These are phyloP conservation scores for Coecobrya sp. DNA, from an alignment of 2,888 invertebrate genomes.

Conservation along the genomic window DNA sequence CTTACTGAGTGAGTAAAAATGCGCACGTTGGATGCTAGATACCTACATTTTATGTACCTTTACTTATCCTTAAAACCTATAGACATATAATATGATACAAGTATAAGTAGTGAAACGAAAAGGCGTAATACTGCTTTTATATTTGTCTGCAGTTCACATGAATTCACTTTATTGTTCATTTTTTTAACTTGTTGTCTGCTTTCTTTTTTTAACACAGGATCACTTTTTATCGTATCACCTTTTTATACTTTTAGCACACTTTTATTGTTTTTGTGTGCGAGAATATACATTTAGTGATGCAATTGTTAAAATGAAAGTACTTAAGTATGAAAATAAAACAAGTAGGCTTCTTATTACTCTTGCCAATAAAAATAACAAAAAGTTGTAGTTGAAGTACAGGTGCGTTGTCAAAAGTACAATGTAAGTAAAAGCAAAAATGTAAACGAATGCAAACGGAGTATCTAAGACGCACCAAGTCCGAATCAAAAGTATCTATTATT, in stretches of 20 bases:
- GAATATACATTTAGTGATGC: not conserved
- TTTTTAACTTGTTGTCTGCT: slow-evolving; percentile 16
- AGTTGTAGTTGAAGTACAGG: not conserved
- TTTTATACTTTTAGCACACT: not conserved
- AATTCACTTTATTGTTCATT: slow-evolving; percentile 19
- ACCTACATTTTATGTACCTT: too few relatives aligned
- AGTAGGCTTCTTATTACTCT: not conserved
- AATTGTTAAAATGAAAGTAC: slow-evolving; percentile 32
- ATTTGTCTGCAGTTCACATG: not conserved
- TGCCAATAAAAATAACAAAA: slow-evolving; percentile 39
- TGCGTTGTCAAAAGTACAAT: slow-evolving; percentile 1
- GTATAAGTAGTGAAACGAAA: too few relatives aligned
- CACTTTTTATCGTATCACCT: not conserved
- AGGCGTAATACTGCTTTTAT: not conserved
- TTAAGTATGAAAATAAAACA: not conserved
- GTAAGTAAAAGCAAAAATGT: not conserved
- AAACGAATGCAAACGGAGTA: not conserved
- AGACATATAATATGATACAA: too few relatives aligned
- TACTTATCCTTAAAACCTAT: too few relatives aligned
- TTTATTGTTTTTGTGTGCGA: not conserved
- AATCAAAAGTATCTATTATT: not conserved
- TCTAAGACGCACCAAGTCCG: not conserved
- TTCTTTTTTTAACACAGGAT: slow-evolving; percentile 86
- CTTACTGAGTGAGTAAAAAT: not conserved
- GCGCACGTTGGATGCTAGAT: not conserved